Evolutionary conservation across 2,797 vertebrate genomes (phyloP), one percentile per base, ranked within the genome.

Genomic region (Pachyuromys duprasi): DNA sequence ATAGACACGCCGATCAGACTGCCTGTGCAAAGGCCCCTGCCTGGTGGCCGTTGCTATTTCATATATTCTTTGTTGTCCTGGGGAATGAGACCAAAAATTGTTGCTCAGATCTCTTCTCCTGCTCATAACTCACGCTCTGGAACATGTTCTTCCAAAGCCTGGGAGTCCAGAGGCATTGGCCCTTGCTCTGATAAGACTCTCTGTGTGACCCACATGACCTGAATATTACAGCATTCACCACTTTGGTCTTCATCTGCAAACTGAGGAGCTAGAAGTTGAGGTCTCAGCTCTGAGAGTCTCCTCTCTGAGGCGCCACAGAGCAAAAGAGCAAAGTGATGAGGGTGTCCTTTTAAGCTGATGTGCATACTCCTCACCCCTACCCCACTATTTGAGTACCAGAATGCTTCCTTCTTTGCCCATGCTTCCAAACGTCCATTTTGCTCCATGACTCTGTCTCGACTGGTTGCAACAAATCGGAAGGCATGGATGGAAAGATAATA

Each of bases 361-460:
- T 11, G 39, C 60, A 33, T 83, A 28, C 20, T 36, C 80, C 62
- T 24, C 2, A 13, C 81, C 62, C 63, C 15, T 22, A 53, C 74
- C 4, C n/a, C 22, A 3, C 42, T 24, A 24, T 20, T 18, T 62
- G 65, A 20, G 33, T 67, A 28, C 49, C 86, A 80, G 90, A 80
- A 78, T 45, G 45, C 28, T 72, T 45, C 62, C 17, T 57, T 80
- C 57, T 69, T 70, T 2, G 24, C 9, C 36, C n/a, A 28, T 3
- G 3, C 22, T 45, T 80, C 57, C 5, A 28, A 31, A 22, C 49
- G 42, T 22, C 15, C 28, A 15, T 69, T 81, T 81, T 36, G 4
- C 31, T 15, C 18, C 1, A 0, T 26, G 26, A 62, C n/a, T 39
- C 2, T 28, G 13, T n/a, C 8, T 78, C n/a, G 2, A 2, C 11